Percentiles rank a stretch among this genome's conserved stretches.
Evolutionary conservation across 2,797 vertebrate species (phyloP).

Genomic region (Sebastes taczanowskii): DNA sequence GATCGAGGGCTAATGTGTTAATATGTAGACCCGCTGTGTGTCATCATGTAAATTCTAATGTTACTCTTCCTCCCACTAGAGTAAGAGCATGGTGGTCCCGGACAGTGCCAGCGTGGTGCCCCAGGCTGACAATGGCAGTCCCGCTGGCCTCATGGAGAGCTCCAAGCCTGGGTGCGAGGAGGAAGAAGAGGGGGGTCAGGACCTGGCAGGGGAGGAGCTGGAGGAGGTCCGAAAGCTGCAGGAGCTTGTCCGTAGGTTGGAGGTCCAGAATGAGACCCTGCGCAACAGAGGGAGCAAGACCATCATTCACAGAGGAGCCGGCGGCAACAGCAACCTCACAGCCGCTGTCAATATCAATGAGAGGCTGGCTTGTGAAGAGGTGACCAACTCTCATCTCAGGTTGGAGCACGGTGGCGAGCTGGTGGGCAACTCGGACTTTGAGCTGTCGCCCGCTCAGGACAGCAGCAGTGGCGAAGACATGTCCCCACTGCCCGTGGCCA

Average conservation of each 20-base stretch:
- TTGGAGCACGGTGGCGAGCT: constrained; percentile 61
- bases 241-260: constrained; percentile 89
- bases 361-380: constrained; percentile 53
- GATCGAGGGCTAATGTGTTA: neutral
- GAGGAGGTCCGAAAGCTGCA: constrained; percentile 91
- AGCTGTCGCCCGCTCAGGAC: constrained; percentile 69
- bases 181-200: constrained; percentile 51
- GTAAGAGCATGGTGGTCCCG: constrained; percentile 89
- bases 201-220: constrained; percentile 82
- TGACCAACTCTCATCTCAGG: constrained; percentile 33
- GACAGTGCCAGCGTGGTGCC: constrained; percentile 81
- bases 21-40: neutral
- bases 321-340: constrained; percentile 62
- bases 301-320: constrained; percentile 60
- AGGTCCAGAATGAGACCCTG: constrained; percentile 90
- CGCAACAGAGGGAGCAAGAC: constrained; percentile 79
- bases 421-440: constrained; percentile 58
- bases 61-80: constrained; percentile 27
- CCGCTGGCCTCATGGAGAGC: constrained; percentile 72
- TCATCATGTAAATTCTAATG: neutral
- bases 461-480: constrained; percentile 76
- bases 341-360: constrained; percentile 63
- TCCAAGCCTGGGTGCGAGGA: constrained; percentile 71
- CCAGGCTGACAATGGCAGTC: constrained; percentile 72
- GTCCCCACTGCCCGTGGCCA: constrained; percentile 70